Percentiles rank a stretch among this genome's conserved stretches.
phyloP scores from a whole-genome alignment of 2,113 vertebrate genomes.

The Elephantulus edwardii region DNA sequence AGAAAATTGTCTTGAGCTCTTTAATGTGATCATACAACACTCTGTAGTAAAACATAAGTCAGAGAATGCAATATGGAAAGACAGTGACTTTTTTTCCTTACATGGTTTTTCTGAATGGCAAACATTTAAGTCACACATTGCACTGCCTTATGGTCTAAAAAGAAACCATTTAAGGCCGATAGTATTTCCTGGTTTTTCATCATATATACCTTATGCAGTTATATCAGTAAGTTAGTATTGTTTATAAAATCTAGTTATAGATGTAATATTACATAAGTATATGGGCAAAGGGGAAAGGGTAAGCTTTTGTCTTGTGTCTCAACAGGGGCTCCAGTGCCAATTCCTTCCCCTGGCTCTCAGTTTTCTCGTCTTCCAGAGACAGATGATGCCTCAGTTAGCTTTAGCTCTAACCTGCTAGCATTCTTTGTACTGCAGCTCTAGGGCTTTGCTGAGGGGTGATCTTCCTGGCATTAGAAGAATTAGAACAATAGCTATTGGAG shows the following conservation, averaged over 20 bases:
- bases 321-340: conserved; percentile 28
- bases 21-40: conserved; percentile 54
- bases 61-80: conserved; percentile 52
- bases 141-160: conserved; percentile 54
- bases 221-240: conserved; percentile 51
- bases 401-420: neutral
- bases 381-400: neutral
- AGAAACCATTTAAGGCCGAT: conserved; percentile 30
- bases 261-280: conserved; percentile 23
- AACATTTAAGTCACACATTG: conserved; percentile 53
- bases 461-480: conserved; percentile 21
- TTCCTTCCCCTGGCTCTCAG: neutral
- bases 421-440: conserved; percentile 27
- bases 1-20: conserved; percentile 66
- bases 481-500: conserved; percentile 39
- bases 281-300: neutral
- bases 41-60: conserved; percentile 34
- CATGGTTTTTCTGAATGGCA: conserved; percentile 24
- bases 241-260: conserved; percentile 48
- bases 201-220: conserved; percentile 21
- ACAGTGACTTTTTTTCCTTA: conserved; percentile 53
- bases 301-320: conserved; percentile 30
- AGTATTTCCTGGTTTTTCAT: conserved; percentile 56
- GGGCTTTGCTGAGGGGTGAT: neutral
- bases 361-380: neutral